Base-by-base conservation (phyloP, 2,888 invertebrate species). In the Chesias legatella region DNA sequence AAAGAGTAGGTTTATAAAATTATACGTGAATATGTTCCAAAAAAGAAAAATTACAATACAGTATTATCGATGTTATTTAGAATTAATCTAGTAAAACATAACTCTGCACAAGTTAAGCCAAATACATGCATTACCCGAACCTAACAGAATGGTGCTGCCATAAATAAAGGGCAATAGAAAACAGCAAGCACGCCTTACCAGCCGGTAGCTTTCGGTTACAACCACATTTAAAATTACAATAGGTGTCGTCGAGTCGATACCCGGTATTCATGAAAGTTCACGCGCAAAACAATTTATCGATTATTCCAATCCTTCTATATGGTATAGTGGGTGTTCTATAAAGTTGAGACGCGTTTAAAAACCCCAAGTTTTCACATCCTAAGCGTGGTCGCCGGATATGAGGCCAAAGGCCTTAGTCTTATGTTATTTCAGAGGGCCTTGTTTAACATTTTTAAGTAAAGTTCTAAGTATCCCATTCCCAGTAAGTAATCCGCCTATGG, bases 201-300 rank as follows among this genome's bases (percentile, higher is more conserved):
- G 47, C 53, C 48, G 50, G 47, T 54, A 51, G 47, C 56, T 59
- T 60, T 59, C 64, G 64, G 58, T 69, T 73, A 73, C 73, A 73
- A 68, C 60, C 74, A 57, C 76, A 83, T 84, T 83, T 84, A 66
- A 83, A 84, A 79, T 81, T 84, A 82, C 77, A 84, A 84, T 84
- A 79, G 80, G 79, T 71, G 73, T 72, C 71, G 60, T 58, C 74
- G 73, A 73, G 63, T 56, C 69, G 67, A 70, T 78, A 73, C 68
- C n/a, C 49, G 42, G 46, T 51, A 58, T 62, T 68, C 63, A 70
- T 66, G 67, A 83, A 81, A 83, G 79, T 81, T 81, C 81, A 78
- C 72, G 72, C 69, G 72, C 65, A 56, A 62, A 69, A 74, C 73
- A 68, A 72, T 74, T 73, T 75, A 76, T 77, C 73, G 64, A 67